Percentiles rank a stretch among this genome's conserved stretches.
These are phyloP conservation scores for Rhinoraja longicauda DNA, from an alignment of 2,797 vertebrate genomes.

Conservation along the genomic window DNA sequence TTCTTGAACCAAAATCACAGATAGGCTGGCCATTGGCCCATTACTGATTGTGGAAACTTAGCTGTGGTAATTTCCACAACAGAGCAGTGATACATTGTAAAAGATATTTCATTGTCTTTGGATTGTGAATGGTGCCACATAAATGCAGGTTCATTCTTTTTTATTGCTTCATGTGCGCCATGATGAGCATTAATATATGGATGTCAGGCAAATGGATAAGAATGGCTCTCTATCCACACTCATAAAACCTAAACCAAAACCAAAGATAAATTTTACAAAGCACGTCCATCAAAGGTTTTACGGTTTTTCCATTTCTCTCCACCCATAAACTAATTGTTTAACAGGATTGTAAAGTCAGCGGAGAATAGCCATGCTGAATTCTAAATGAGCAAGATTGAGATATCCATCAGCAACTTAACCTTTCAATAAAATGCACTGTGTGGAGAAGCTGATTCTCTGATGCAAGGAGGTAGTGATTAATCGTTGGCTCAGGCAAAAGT, in stretches of 20 bases:
- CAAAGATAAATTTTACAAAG: background rate
- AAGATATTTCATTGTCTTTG: background rate
- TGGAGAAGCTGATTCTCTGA: background rate
- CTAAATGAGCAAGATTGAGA: background rate
- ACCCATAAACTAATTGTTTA: background rate
- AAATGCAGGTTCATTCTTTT: background rate
- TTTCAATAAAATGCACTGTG: background rate
- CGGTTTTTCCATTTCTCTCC: background rate
- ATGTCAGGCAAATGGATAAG: background rate
- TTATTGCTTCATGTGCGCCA: background rate
- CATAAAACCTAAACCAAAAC: conserved; percentile 20
- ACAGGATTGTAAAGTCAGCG: background rate
- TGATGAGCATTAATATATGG: background rate
- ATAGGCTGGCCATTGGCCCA: background rate
- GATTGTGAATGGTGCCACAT: background rate
- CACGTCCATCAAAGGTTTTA: background rate
- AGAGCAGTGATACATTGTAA: background rate
- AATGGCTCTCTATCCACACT: background rate
- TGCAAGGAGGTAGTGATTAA: background rate
- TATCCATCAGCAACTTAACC: background rate
- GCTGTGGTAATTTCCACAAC: background rate
- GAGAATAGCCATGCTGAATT: background rate
- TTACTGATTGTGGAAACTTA: background rate
- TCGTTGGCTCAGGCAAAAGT: background rate
- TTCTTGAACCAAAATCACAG: background rate